Conservation (phyloP, 1,140 invertebrate genomes). For the Drosophila biarmipes region DNA sequence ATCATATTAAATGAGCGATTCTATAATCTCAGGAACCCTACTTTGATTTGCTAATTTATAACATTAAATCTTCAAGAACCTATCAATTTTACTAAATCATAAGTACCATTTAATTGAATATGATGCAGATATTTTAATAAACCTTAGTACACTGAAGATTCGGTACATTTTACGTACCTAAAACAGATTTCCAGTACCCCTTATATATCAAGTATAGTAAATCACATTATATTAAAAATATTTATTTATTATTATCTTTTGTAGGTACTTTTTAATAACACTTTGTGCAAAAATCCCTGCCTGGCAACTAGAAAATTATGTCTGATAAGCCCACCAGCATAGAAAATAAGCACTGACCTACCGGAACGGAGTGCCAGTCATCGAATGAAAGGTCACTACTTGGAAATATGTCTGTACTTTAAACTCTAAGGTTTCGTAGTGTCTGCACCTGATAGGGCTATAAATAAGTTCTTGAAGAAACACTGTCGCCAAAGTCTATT, state of each 20-base stretch:
- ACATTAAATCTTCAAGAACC: background rate
- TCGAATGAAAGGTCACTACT: constrained; percentile 10
- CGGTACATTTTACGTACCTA: too few species aligned
- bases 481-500: constrained; percentile 30
- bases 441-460: constrained; percentile 16
- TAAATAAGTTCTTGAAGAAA: constrained; percentile 1
- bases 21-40: background rate
- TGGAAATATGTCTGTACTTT: constrained; percentile 2
- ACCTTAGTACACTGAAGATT: too few species aligned
- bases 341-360: constrained; percentile 12
- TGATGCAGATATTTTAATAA: too few species aligned
- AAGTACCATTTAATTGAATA: too few species aligned
- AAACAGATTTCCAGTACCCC: too few species aligned
- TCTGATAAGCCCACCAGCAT: constrained; percentile 5
- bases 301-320: constrained; percentile 5
- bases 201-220: background rate
- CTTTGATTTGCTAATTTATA: background rate
- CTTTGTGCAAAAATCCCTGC: background rate
- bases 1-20: background rate
- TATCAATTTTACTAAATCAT: too few species aligned
- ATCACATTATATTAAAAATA: too few species aligned
- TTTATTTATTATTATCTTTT: background rate
- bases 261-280: background rate
- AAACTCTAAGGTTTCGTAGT: constrained; percentile 10
- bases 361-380: constrained; percentile 8